Evolutionary conservation across 2,113 vertebrate species (phyloP).

Genomic region (Tinamus guttatus): DNA sequence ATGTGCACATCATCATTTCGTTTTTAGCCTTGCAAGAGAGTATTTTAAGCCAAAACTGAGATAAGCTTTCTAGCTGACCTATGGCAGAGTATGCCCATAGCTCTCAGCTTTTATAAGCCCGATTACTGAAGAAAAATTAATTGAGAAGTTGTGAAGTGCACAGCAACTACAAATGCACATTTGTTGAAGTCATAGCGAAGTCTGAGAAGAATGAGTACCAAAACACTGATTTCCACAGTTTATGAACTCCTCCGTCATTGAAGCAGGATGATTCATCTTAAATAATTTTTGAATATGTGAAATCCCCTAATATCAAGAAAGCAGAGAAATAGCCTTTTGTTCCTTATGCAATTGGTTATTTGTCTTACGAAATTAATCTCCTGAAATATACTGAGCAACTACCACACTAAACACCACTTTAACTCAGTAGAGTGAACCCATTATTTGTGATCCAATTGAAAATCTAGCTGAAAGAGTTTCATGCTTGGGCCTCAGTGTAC

Average conservation of each 20-base stretch:
- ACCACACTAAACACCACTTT: neutral
- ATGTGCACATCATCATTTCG: neutral
- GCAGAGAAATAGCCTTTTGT: neutral
- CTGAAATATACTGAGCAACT: neutral
- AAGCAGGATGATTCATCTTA: neutral
- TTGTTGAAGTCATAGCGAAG: neutral
- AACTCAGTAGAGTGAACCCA: neutral
- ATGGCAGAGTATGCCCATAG: neutral
- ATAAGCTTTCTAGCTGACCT: neutral
- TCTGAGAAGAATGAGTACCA: neutral
- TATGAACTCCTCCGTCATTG: too few relatives aligned
- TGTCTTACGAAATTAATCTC: neutral
- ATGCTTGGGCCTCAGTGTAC: neutral
- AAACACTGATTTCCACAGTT: neutral
- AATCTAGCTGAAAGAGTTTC: neutral
- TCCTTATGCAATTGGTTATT: neutral
- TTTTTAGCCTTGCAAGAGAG: rapidly evolving
- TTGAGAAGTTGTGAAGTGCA: neutral
- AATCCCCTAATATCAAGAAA: neutral
- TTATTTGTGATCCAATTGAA: neutral
- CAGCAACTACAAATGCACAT: rapidly evolving
- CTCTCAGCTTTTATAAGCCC: neutral
- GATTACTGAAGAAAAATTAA: too few relatives aligned
- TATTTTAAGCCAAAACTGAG: neutral
- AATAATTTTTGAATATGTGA: neutral